Base-by-base conservation (phyloP, 1,140 invertebrate species). In the Leguminivora glycinivorella region DNA sequence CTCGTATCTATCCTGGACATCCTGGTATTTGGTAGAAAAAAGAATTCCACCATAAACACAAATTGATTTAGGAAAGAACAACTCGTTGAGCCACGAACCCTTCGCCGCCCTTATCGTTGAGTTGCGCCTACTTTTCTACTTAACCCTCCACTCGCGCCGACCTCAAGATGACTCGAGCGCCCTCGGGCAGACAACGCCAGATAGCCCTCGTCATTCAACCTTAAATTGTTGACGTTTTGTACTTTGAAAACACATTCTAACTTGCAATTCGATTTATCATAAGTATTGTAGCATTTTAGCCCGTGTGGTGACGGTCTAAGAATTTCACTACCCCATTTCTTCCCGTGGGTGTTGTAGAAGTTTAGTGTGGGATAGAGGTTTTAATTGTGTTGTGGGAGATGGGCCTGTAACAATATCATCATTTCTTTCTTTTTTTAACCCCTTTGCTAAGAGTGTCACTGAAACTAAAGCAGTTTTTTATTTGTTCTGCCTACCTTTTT, bases 51-150 rank as follows among this genome's bases (percentile, higher is more conserved):
- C 47, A n/a, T 22, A 43, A 52, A 52, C 47, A 22, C 47, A 52
- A 52, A 52, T 52, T 4, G 47, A 52, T 17, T 52, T 52, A 52
- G 47, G 47, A 52, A 52, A 58, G 25, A 29, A 58, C 56, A 58
- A 58, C 25, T 58, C 56, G 25, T 58, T 58, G 25, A 58, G 4
- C 9, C 24, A 4, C 56, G 25, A 58, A 58, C 56, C 56, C 56
- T 58, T 58, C 25, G 1, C 56, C 29, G 56, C 56, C 56, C 56
- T 29, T 26, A 19, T 29, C 24, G 22, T 6, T 58, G 12, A 58
- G 25, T 12, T 25, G 19, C 10, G 56, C 56, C 56, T 29, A 58
- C 56, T 58, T 58, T 58, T 26, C 56, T 26, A 58, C 56, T 58
- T 58, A 58, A 58, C 24, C 56, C 56, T 58, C 56, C 25, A 58